Conservation (phyloP, 2,113 vertebrate species). For the Todiramphus saurophagus region DNA sequence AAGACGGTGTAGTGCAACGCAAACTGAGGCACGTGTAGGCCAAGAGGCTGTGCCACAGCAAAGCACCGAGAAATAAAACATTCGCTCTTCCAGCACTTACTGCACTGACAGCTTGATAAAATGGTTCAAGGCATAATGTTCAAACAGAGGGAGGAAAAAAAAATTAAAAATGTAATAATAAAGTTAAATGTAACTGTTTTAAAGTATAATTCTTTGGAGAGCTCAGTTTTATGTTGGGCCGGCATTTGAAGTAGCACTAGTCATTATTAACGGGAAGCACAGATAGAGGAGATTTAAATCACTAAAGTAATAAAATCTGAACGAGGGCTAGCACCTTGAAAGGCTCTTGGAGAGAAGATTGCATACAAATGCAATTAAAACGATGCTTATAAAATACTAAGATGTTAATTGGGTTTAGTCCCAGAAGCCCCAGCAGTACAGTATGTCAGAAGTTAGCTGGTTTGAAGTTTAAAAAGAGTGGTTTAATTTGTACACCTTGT, state of each 20-base stretch:
- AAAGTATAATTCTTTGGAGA: slow-evolving; percentile 82
- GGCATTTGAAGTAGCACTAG: slow-evolving; percentile 78
- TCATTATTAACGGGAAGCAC: slow-evolving; percentile 83
- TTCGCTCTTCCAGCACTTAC: slow-evolving; percentile 56
- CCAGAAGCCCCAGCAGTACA: slow-evolving; percentile 85
- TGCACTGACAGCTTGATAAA: slow-evolving; percentile 76
- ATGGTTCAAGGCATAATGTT: slow-evolving; percentile 72
- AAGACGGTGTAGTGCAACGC: not conserved
- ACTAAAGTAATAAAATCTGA: slow-evolving; percentile 83
- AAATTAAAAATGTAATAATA: slow-evolving; percentile 81
- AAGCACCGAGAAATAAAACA: slow-evolving; percentile 40
- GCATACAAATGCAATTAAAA: slow-evolving; percentile 88
- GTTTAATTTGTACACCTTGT: slow-evolving; percentile 89
- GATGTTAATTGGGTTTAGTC: slow-evolving; percentile 89
- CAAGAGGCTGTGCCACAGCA: slow-evolving; percentile 32
- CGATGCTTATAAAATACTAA: slow-evolving; percentile 87
- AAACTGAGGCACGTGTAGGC: not conserved
- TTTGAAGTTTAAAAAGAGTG: slow-evolving; percentile 90
- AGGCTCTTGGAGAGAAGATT: slow-evolving; percentile 84
- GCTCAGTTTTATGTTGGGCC: slow-evolving; percentile 79
- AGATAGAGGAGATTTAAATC: slow-evolving; percentile 83
- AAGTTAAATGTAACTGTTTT: slow-evolving; percentile 83
- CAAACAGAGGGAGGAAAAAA: slow-evolving; percentile 71
- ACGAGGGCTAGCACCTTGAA: slow-evolving; percentile 84
- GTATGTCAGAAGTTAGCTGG: slow-evolving; percentile 88